phyloP scores from a whole-genome alignment of 2,888 invertebrate species.

The Thalpophila matura region DNA sequence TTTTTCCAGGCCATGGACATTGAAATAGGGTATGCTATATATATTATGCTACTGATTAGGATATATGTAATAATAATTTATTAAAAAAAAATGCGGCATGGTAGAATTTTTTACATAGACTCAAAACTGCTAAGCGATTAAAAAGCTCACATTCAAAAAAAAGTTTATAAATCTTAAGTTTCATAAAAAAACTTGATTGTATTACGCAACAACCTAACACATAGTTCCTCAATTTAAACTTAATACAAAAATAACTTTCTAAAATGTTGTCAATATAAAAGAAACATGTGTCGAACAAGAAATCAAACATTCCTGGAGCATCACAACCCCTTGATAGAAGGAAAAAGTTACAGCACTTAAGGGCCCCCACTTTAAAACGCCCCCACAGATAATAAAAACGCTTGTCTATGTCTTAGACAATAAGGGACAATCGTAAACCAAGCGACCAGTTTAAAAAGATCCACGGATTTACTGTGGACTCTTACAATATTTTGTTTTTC shows the following conservation, averaged over 20 bases:
- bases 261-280: constrained; percentile 19
- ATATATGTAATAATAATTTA: not conserved
- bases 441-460: constrained; percentile 68
- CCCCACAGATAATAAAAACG: constrained; percentile 89
- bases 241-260: not conserved
- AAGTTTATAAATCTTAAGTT: too few species aligned
- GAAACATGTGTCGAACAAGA: constrained; percentile 61
- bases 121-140: too few species aligned
- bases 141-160: too few species aligned
- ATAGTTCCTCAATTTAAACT: not conserved
- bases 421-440: constrained; percentile 83
- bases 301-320: constrained; percentile 66
- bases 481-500: not conserved
- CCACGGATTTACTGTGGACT: constrained; percentile 30
- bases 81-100: too few species aligned
- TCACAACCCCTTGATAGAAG: constrained; percentile 76
- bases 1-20: constrained; percentile 41
- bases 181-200: not conserved
- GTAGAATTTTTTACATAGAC: not conserved
- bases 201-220: not conserved
- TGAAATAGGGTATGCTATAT: constrained; percentile 2
- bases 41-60: not conserved
- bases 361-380: constrained; percentile 84
- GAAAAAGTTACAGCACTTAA: constrained; percentile 84
- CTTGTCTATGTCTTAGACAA: constrained; percentile 88